Evolutionary conservation across 2,888 invertebrate species (phyloP).

Genomic region (Ligdia adustata): DNA sequence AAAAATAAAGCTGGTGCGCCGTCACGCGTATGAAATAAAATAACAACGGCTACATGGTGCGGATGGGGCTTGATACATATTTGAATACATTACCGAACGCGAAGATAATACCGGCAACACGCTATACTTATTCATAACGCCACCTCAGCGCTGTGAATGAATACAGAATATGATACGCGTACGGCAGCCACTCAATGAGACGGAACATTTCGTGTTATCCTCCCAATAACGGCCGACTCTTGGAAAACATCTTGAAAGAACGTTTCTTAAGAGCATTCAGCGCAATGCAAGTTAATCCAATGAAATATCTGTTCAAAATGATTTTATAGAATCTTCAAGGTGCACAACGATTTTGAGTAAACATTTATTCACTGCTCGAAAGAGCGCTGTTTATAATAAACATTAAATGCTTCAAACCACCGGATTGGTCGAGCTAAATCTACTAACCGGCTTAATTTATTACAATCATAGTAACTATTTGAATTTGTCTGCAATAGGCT

Average conservation of each 20-base stretch:
- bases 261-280: slow-evolving; percentile 35
- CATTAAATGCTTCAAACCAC: background rate
- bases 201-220: slow-evolving; percentile 26
- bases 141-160: slow-evolving; percentile 65
- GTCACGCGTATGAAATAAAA: slow-evolving; percentile 81
- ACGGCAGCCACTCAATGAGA: slow-evolving; percentile 30
- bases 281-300: slow-evolving; percentile 35
- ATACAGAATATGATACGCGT: slow-evolving; percentile 58
- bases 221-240: slow-evolving; percentile 15
- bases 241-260: slow-evolving; percentile 22
- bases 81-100: slow-evolving; percentile 82
- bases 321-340: background rate
- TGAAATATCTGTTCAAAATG: background rate
- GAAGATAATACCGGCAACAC: slow-evolving; percentile 75
- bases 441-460: too few relatives aligned
- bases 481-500: too few relatives aligned
- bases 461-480: too few relatives aligned
- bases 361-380: slow-evolving; percentile 5
- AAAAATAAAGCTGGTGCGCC: slow-evolving; percentile 72
- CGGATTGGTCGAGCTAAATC: too few relatives aligned
- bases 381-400: background rate
- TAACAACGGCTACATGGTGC: slow-evolving; percentile 77
- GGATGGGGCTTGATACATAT: slow-evolving; percentile 82
- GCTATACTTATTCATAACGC: slow-evolving; percentile 79
- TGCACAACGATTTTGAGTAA: slow-evolving; percentile 31